A percentile compares a stretch with the other conserved stretches of the same genome.
These are phyloP conservation scores for Ernsta delagoae DNA, from an alignment of 2,888 invertebrate genomes.

Conservation along the genomic window DNA sequence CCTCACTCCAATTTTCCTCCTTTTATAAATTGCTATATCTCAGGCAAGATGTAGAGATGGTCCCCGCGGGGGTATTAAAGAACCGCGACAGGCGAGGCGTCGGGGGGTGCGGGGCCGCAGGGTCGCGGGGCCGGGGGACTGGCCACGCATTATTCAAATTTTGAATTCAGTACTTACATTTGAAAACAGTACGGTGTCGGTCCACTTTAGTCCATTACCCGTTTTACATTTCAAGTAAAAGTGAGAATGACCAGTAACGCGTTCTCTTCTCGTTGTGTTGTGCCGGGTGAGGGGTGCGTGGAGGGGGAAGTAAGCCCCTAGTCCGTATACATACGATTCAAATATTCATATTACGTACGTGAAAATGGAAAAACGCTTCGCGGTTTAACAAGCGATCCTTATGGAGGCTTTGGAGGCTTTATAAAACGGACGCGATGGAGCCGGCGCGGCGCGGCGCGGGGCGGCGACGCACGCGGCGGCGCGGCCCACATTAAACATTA, in stretches of 20 bases:
- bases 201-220: slow-evolving; percentile 42
- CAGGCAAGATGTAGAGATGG: slow-evolving; percentile 15
- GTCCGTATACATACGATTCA: slow-evolving; percentile 21
- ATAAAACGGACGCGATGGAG: slow-evolving; percentile 26
- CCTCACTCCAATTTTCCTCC: slow-evolving; percentile 25
- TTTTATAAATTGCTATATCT: slow-evolving; percentile 29
- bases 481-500: slow-evolving; percentile 26
- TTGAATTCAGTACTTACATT: slow-evolving; percentile 40
- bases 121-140: slow-evolving; percentile 8
- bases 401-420: slow-evolving; percentile 20
- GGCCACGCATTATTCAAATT: slow-evolving; percentile 42
- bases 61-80: no score
- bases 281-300: background rate
- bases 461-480: slow-evolving; percentile 6
- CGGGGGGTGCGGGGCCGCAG: background rate
- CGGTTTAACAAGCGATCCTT: slow-evolving; percentile 33
- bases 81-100: no score
- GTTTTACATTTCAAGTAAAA: slow-evolving; percentile 29
- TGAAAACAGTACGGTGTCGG: slow-evolving; percentile 36
- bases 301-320: background rate
- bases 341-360: slow-evolving; percentile 35
- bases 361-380: slow-evolving; percentile 36
- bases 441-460: background rate
- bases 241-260: background rate
- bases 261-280: slow-evolving; percentile 4